Base-by-base conservation (phyloP, 2,888 invertebrate species). In the Vannuccia rotundouncinata region DNA sequence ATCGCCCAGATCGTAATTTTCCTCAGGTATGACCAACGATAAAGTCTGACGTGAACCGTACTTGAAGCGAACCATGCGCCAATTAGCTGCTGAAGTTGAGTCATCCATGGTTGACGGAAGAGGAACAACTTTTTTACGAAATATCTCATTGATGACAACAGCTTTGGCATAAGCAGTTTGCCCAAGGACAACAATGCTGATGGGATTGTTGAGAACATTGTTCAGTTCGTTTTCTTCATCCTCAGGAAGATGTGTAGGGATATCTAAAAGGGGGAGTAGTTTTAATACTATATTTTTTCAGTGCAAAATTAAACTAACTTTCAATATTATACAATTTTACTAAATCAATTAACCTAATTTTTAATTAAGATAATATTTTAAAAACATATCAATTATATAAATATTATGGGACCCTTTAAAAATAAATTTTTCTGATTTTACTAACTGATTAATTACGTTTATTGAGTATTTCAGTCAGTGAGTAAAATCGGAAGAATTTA, bases 121-220 rank as follows among this genome's bases (percentile, higher is more conserved):
- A 0, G 93, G 93, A 82, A 94, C 88, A 81, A 94, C 88, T 29
- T 90, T 88, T 81, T 91, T 89, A 0, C 92, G 92, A 78, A 94
- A 89, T 76, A 94, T 88, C 81, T 91, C 91, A 87, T 94, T 94
- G n/a, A 93, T 90, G 79, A 94, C 89, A 2, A 91, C 88, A 0
- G 92, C 92, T 84, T 92, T 91, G 0, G 92, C 92, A 82, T 91
- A 90, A 22, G 90, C 90, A 80, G 90, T 91, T 83, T 91, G 92
- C 30, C 94, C 94, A 82, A 93, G 89, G 13, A 94, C 87, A 22
- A 94, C 90, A 77, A 94, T 89, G 10, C 92, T 91, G 1, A 74
- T 13, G n/a, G 29, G 29, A 29, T 74, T 74, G 22, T 74, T 45
- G 1, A 31, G 30, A 17, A 77, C n/a, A 59, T 27, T 5, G 30